Base-by-base conservation (phyloP, 2,888 invertebrate genomes). In the Chloroclysta siterata region DNA sequence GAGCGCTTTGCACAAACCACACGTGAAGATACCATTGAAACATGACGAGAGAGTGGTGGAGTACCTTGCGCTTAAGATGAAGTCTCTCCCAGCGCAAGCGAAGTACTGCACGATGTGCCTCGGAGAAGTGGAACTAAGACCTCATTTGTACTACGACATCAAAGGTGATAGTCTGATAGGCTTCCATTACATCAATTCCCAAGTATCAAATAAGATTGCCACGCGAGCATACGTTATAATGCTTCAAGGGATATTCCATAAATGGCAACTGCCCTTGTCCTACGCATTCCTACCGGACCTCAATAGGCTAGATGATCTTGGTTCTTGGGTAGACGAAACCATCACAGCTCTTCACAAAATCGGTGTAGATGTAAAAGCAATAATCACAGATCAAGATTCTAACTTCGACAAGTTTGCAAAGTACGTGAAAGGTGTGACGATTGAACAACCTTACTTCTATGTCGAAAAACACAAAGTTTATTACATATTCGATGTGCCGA, bases 211-310 rank as follows among this genome's bases (percentile, higher is more conserved):
- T 7, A 36, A 54, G 17, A 15, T 63, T n/a, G 63, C 63, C 1
- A 54, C 39, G 3, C 29, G 50, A 44, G 63, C 58, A 0, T 63
- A 48, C 33, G 54, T 52, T 29, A 68, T 74, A 58, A 74, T 73
- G 73, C 65, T 75, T 10, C 59, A 59, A 68, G 70, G 67, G 8
- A 75, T 74, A 28, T 52, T 53, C 13, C 39, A 54, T 0, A 62
- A 77, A 5, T 78, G 76, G 76, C 71, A 72, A 28, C 77, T 74
- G 63, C 73, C 74, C 15, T 28, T 76, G 36, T 73, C 71, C 1
- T 76, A 75, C 46, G 57, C 72, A 6, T 59, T 75, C 4, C 53
- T 29, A 29, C 29, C 56, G 44, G 54, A 22, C 65, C 11, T 69
- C 2, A 63, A 71, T 33, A 69, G 72, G 60, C 70, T 68, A 44